These are phyloP conservation scores for Himalopsyche kuldschensis DNA, from an alignment of 2,888 invertebrate species.

Conservation along the genomic window DNA sequence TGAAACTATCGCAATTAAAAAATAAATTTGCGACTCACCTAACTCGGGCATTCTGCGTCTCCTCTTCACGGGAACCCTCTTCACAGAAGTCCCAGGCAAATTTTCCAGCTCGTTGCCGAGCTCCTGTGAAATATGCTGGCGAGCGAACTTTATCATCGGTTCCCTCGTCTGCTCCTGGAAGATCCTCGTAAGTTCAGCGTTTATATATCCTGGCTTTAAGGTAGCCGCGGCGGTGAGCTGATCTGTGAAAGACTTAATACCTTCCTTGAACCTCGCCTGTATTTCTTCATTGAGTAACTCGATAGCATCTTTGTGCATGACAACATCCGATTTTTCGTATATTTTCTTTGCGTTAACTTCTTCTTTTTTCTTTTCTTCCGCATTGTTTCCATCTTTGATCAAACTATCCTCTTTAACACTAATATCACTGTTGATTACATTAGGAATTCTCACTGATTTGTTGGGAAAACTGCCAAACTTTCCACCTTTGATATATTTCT, in stretches of 20 bases:
- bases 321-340: slow-evolving; percentile 8
- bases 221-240: slow-evolving; percentile 35
- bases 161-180: slow-evolving; percentile 40
- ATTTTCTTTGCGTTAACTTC: background rate
- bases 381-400: background rate
- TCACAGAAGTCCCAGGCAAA: slow-evolving; percentile 65
- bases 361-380: slow-evolving; percentile 57
- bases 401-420: slow-evolving; percentile 21
- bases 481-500: slow-evolving; percentile 7
- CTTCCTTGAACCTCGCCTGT: slow-evolving; percentile 41
- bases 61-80: slow-evolving; percentile 66
- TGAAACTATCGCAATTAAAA: too few species aligned
- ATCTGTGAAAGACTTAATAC: slow-evolving; percentile 37
- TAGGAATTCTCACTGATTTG: slow-evolving; percentile 1
- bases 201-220: slow-evolving; percentile 35
- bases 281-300: slow-evolving; percentile 38
- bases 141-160: slow-evolving; percentile 45
- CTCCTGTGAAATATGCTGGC: slow-evolving; percentile 53
- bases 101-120: slow-evolving; percentile 63
- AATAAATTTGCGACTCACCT: slow-evolving; percentile 45
- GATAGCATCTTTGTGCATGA: slow-evolving; percentile 37
- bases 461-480: background rate
- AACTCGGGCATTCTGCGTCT: slow-evolving; percentile 58
- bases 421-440: slow-evolving; percentile 31
- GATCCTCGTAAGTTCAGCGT: slow-evolving; percentile 36